phyloP scores from a whole-genome alignment of 2,797 vertebrate genomes.

The Todus mexicanus region DNA sequence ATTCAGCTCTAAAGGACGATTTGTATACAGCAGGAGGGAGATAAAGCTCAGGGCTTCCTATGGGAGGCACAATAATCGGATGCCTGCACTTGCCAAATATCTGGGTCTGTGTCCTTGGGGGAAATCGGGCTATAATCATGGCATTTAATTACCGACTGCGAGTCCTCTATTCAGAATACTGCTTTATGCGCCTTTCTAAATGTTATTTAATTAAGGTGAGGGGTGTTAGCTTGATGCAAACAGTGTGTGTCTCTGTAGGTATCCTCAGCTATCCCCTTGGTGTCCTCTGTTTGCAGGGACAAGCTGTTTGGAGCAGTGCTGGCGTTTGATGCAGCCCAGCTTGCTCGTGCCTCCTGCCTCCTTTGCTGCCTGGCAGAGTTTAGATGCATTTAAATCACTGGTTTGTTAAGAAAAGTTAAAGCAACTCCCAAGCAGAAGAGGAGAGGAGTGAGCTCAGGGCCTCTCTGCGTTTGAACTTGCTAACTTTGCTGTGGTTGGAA shows the following conservation, averaged over 20 bases:
- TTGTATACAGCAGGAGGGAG: not conserved
- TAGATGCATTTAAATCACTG: not conserved
- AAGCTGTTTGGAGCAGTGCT: not conserved
- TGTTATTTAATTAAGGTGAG: not conserved
- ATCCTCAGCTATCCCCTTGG: not conserved
- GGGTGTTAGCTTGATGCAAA: not conserved
- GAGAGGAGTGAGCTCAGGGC: not conserved
- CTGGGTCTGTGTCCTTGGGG: not conserved
- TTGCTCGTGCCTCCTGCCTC: not conserved
- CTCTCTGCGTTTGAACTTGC: not conserved
- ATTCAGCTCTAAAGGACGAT: not conserved
- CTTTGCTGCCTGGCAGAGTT: rapidly evolving
- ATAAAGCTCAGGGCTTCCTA: conserved; percentile 1
- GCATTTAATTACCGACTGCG: not conserved
- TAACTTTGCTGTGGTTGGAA: not conserved
- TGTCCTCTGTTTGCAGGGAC: not conserved
- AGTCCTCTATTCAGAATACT: not conserved
- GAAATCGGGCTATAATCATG: not conserved
- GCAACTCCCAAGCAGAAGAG: not conserved
- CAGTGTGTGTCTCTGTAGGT: not conserved
- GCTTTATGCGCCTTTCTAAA: not conserved
- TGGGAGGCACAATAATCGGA: not conserved
- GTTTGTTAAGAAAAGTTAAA: not conserved
- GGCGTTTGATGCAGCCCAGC: not conserved
- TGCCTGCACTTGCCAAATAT: not conserved